Conservation (phyloP, 1,140 invertebrate genomes). For the Trichonephila clavipes region DNA sequence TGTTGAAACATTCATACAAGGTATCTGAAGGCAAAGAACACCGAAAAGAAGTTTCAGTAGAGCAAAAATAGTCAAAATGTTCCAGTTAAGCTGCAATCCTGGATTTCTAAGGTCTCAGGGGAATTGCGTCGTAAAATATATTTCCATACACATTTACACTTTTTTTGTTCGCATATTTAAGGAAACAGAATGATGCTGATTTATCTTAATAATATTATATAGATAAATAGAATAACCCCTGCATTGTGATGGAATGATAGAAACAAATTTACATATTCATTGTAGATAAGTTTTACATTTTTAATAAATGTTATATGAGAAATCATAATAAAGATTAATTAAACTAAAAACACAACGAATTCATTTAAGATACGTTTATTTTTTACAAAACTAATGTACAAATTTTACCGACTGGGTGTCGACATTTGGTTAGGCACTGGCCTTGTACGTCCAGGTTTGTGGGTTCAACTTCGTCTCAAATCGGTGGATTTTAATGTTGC, state of each 20-base stretch:
- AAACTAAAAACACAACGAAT: no score
- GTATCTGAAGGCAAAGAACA: neutral
- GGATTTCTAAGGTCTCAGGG: neutral
- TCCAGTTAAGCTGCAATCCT: neutral
- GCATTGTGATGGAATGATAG: no score
- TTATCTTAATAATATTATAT: neutral
- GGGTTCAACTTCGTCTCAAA: no score
- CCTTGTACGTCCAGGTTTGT: no score
- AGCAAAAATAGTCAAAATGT: neutral
- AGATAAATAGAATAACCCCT: neutral
- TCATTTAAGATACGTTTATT: no score
- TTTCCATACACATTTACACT: neutral
- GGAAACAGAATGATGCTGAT: neutral
- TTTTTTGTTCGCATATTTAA: neutral
- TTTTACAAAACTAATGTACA: no score
- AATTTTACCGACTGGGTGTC: no score
- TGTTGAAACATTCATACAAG: constrained; percentile 23
- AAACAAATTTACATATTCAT: neutral
- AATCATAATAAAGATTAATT: no score
- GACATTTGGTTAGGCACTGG: no score
- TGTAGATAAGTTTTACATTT: no score
- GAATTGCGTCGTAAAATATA: neutral
- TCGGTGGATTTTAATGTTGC: no score
- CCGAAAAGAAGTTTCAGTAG: neutral
- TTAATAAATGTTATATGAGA: no score